Evolutionary conservation across 1,140 invertebrate species (phyloP), one percentile per base, ranked within the genome.

Genomic region (Drosophila micromelanica): DNA sequence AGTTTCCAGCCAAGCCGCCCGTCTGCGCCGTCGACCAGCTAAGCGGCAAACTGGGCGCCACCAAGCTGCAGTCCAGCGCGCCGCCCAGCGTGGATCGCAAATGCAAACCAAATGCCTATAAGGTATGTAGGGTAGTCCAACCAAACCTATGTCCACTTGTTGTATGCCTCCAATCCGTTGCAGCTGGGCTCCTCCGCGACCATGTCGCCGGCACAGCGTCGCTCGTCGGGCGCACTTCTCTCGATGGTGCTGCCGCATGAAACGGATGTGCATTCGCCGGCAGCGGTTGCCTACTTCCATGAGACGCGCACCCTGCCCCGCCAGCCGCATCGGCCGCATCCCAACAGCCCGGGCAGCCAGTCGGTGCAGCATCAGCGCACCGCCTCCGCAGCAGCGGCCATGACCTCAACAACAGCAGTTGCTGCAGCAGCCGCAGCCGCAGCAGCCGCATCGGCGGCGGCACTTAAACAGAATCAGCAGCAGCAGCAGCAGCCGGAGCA

Each of bases 301-400:
- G 87, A 92, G 75, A 91, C 91, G 8, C 78, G 87, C 32, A 92
- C 91, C 5, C 67, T 92, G 64, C 91, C 91, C 0, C 80, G 91
- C 11, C 84, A 91, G 56, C 85, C 69, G 20, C 61, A 86, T 67
- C 73, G 82, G 0, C 73, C 59, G 27, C 80, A 87, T 73, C 79
- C 86, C 42, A 86, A 79, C 56, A 90, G 85, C 48, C 80, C 86
- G 0, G 78, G 80, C 40, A 81, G 80, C 32, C 75, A 80, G 35
- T 81, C 78, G 0, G 71, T 89, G 55, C 82, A 91, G 45, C 86
- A 91, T 76, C 90, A 91, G 43, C 86, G 86, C 38, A 90, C 82
- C 1, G 81, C 75, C 3, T 91, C 86, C 2, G 76, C 84, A 3
- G 73, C 68, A 1, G 90, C 78, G 20, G 73, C 80, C 40, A 90